These are phyloP conservation scores for Spicauda simplicius DNA, from an alignment of 2,888 invertebrate genomes.

Conservation along the genomic window DNA sequence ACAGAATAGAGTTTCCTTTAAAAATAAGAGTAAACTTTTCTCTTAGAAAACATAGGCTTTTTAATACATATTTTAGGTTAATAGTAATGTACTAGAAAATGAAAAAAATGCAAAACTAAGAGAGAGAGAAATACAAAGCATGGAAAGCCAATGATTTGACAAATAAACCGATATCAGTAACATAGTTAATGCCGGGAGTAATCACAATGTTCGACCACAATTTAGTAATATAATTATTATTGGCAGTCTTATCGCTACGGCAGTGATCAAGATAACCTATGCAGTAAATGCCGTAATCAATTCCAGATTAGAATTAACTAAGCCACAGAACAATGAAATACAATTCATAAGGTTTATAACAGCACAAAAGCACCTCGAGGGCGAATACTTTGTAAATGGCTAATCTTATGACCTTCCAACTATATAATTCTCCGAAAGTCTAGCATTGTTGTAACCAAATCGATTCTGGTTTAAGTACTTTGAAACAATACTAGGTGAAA, in stretches of 20 bases:
- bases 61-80: too few species aligned
- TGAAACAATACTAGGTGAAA: conserved; percentile 20
- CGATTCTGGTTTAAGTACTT: conserved; percentile 13
- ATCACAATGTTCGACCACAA: too few species aligned
- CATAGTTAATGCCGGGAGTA: too few species aligned
- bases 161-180: too few species aligned
- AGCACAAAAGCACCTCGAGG: conserved; percentile 8
- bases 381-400: conserved; percentile 3
- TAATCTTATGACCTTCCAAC: conserved; percentile 17
- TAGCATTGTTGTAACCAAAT: conserved; percentile 27
- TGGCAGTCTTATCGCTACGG: neutral
- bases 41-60: too few species aligned
- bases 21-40: too few species aligned
- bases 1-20: too few species aligned
- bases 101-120: too few species aligned
- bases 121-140: too few species aligned
- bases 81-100: too few species aligned
- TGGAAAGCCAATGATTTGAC: too few species aligned
- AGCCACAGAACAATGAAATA: conserved; percentile 1
- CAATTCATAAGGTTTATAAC: neutral
- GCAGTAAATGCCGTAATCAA: neutral
- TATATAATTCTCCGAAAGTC: conserved; percentile 16
- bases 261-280: neutral
- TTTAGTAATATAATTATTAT: neutral
- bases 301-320: neutral